phyloP scores from a whole-genome alignment of 2,113 vertebrate genomes.

The Dasypus novemcinctus region DNA sequence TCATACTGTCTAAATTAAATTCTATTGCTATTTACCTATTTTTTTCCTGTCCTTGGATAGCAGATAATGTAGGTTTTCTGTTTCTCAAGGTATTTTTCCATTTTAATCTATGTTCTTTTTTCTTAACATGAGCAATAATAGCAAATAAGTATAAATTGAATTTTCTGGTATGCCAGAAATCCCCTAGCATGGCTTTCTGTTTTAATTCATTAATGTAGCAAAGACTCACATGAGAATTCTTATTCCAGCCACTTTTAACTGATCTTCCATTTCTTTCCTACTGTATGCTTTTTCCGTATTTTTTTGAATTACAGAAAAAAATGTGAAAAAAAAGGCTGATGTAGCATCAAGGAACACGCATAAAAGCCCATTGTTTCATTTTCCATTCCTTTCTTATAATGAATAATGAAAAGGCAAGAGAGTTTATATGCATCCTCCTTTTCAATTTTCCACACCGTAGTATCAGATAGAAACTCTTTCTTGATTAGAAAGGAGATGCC shows the following conservation, averaged over 20 bases:
- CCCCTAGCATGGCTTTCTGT: not conserved
- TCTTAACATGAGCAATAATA: conserved; percentile 24
- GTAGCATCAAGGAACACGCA: not conserved
- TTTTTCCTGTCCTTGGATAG: not conserved
- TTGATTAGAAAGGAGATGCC: not conserved
- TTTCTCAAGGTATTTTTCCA: not conserved
- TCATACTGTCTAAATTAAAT: conserved; percentile 6
- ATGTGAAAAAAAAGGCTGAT: not conserved
- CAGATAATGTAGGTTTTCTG: not conserved
- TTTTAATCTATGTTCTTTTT: conserved; percentile 12
- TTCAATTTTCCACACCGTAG: not conserved
- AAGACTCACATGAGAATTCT: conserved; percentile 20
- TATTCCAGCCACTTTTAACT: conserved; percentile 19
- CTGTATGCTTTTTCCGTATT: not conserved
- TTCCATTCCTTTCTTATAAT: not conserved
- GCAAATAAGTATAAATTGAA: conserved; percentile 4
- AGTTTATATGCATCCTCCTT: not conserved
- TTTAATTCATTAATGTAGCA: conserved; percentile 27
- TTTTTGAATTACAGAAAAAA: not conserved
- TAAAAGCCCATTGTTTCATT: not conserved
- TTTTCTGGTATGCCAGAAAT: conserved; percentile 38
- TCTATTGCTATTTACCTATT: not conserved
- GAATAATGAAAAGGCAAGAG: not conserved
- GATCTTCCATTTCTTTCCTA: not conserved
- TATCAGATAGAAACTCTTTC: not conserved